phyloP scores from a whole-genome alignment of 53 echinoderm and acorn worm genomes.

The Henricia sp. region DNA sequence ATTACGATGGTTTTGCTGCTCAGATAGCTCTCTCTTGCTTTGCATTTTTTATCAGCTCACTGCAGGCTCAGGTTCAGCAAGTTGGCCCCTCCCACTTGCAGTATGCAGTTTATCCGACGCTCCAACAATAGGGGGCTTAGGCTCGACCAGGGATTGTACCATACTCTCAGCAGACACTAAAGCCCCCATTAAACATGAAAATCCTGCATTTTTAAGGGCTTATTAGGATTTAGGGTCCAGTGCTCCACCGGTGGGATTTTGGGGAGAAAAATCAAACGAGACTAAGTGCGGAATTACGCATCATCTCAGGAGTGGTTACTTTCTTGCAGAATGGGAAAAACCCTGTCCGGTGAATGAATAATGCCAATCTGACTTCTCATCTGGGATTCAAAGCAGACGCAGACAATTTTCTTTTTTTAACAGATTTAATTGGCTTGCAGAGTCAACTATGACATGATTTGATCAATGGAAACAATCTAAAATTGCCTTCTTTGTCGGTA shows the following conservation, averaged over 20 bases:
- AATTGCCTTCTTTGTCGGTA: too few relatives aligned
- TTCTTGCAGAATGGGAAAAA: constrained; percentile 8
- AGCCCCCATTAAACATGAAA: constrained; percentile 43
- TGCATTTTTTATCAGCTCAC: neutral
- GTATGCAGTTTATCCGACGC: constrained; percentile 29
- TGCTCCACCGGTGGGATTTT: neutral
- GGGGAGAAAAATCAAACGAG: too few relatives aligned
- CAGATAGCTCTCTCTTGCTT: constrained; percentile 11
- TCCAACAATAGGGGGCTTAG: constrained; percentile 27
- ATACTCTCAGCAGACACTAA: neutral
- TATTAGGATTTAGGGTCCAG: neutral
- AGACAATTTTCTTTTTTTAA: too few relatives aligned
- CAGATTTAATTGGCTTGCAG: too few relatives aligned
- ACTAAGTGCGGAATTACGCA: neutral
- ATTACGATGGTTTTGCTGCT: constrained; percentile 31
- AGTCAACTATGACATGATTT: too few relatives aligned
- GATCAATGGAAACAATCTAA: too few relatives aligned
- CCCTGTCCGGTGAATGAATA: neutral
- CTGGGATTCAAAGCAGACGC: neutral
- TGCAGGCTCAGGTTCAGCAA: constrained; percentile 5
- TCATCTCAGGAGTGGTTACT: neutral
- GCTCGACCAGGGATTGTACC: neutral
- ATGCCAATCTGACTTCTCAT: neutral
- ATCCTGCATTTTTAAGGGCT: constrained; percentile 34
- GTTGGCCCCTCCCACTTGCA: constrained; percentile 42